Evolutionary conservation across 2,113 vertebrate species (phyloP).

Genomic region (Tympanuchus pallidicinctus): DNA sequence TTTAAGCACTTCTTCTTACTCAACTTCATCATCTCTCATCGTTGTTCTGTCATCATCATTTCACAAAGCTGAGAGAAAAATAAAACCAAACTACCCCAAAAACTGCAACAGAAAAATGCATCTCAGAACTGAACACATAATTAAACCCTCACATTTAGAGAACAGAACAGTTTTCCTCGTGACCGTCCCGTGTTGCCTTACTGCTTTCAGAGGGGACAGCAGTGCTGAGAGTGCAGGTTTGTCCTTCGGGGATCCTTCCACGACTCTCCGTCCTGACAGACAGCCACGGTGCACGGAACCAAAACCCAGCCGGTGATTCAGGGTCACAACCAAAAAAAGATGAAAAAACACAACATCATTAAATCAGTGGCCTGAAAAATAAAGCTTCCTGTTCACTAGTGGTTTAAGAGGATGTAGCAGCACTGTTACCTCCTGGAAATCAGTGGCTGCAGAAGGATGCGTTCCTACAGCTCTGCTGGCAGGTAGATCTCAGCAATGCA

Average conservation of each 20-base stretch:
- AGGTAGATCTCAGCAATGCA: not conserved
- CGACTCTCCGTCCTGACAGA: not conserved
- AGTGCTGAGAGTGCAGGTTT: not conserved
- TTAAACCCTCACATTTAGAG: not conserved
- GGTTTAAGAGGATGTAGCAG: not conserved
- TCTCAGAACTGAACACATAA: not conserved
- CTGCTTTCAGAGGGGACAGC: not conserved
- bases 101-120: not conserved
- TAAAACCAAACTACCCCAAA: not conserved
- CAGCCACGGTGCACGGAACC: not conserved
- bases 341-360: not conserved
- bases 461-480: not conserved
- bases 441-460: not conserved
- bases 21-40: not conserved
- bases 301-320: not conserved
- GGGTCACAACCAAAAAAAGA: not conserved
- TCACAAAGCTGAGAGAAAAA: not conserved
- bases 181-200: not conserved
- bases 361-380: not conserved
- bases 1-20: not conserved
- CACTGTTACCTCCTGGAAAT: not conserved
- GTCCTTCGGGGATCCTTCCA: not conserved
- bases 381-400: not conserved
- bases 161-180: not conserved
- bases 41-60: not conserved